Evolutionary conservation across 1,140 invertebrate genomes (phyloP).

Genomic region (Intoshia linei): DNA sequence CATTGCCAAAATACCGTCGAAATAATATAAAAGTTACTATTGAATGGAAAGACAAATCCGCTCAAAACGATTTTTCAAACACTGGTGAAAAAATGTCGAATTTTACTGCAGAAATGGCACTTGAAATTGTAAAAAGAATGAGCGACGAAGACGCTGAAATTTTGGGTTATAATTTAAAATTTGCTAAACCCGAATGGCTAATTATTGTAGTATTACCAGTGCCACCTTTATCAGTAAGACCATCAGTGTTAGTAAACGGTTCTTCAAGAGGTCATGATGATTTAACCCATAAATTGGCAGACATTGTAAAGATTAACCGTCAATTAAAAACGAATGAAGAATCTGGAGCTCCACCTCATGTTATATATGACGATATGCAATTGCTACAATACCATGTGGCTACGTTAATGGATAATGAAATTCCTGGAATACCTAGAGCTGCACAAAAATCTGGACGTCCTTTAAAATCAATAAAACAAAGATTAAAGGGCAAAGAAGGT

Average conservation of each 20-base stretch:
- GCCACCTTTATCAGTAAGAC: slow-evolving; percentile 55
- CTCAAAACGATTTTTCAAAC: slow-evolving; percentile 29
- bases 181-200: slow-evolving; percentile 94
- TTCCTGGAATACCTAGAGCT: slow-evolving; percentile 74
- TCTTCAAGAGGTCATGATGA: slow-evolving; percentile 92
- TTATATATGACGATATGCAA: slow-evolving; percentile 75
- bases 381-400: slow-evolving; percentile 95
- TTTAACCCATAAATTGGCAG: slow-evolving; percentile 83
- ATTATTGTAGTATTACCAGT: slow-evolving; percentile 79
- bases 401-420: slow-evolving; percentile 83
- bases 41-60: slow-evolving; percentile 90
- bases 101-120: slow-evolving; percentile 63
- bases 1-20: slow-evolving; percentile 60
- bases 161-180: slow-evolving; percentile 73
- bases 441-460: slow-evolving; percentile 96
- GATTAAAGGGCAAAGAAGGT: slow-evolving; percentile 56
- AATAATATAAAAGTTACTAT: slow-evolving; percentile 59
- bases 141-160: slow-evolving; percentile 81
- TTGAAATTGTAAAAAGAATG: slow-evolving; percentile 81
- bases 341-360: slow-evolving; percentile 69
- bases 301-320: slow-evolving; percentile 95
- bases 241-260: slow-evolving; percentile 93
- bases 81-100: slow-evolving; percentile 46
- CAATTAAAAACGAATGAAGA: slow-evolving; percentile 69
- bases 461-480: slow-evolving; percentile 64